Evolutionary conservation across 2,888 invertebrate genomes (phyloP).

Genomic region (Xestia rhomboidea): DNA sequence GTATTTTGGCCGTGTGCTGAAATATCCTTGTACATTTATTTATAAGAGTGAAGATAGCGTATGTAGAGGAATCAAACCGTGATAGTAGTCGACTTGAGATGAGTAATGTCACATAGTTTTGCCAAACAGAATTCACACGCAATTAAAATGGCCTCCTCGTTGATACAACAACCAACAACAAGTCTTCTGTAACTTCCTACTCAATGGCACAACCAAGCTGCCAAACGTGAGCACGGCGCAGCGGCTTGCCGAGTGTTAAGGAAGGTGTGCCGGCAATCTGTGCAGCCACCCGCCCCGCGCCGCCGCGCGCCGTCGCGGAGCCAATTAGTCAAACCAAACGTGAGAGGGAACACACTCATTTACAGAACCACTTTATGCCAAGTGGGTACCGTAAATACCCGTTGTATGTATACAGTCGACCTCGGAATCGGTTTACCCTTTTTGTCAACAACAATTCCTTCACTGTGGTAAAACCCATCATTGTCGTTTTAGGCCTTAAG

Average conservation of each 20-base stretch:
- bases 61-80: neutral
- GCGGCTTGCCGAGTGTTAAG: conserved; percentile 56
- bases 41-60: neutral
- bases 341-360: conserved; percentile 15
- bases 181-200: conserved; percentile 14
- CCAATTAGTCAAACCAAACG: conserved; percentile 64
- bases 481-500: neutral
- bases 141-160: neutral
- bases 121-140: neutral
- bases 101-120: neutral
- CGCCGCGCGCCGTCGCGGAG: conserved; percentile 54
- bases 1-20: neutral
- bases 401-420: neutral
- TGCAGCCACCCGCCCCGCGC: conserved; percentile 47
- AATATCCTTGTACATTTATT: neutral
- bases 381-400: neutral
- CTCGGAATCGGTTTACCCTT: neutral
- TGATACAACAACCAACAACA: neutral
- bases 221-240: conserved; percentile 41
- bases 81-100: neutral
- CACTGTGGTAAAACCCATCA: neutral
- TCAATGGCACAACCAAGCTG: conserved; percentile 6
- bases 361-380: neutral
- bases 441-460: neutral
- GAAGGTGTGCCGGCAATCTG: conserved; percentile 58